Percentiles rank a stretch among this genome's conserved stretches.
phyloP scores from a whole-genome alignment of 92 coral and sea anemone species.

The Bergia sp. region DNA sequence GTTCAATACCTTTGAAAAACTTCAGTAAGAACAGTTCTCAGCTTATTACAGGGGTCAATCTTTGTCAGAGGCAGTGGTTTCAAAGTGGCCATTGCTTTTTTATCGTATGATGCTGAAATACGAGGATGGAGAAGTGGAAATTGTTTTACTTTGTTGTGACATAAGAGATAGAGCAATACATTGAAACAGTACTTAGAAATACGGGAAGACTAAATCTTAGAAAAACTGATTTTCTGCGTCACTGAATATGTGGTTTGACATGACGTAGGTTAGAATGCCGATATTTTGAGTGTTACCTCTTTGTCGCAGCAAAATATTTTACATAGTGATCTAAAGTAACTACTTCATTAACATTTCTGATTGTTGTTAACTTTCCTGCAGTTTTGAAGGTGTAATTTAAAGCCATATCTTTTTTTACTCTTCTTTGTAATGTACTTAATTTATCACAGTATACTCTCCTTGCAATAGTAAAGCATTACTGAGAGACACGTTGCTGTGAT shows the following conservation, averaged over 20 bases:
- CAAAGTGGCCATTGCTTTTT: not conserved
- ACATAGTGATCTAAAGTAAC: not conserved
- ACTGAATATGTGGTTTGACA: no score
- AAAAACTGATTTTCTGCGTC: no score
- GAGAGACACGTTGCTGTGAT: not conserved
- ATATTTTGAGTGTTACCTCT: no score
- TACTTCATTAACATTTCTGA: no score
- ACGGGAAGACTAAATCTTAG: not conserved
- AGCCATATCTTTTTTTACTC: no score
- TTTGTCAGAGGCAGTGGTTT: not conserved
- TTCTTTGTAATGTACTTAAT: no score
- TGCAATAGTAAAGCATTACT: no score
- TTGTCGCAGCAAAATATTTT: no score
- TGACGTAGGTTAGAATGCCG: no score
- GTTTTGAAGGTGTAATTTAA: no score
- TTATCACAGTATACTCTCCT: no score
- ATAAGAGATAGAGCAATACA: not conserved
- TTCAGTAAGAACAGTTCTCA: no score
- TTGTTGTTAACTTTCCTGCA: not conserved
- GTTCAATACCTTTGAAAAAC: not conserved
- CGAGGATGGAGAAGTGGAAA: not conserved
- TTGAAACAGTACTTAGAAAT: not conserved
- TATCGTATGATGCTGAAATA: not conserved
- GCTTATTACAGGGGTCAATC: not conserved
- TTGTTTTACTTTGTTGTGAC: not conserved